Base-by-base conservation (phyloP, 2,113 vertebrate genomes). In the Sylvietta virens region DNA sequence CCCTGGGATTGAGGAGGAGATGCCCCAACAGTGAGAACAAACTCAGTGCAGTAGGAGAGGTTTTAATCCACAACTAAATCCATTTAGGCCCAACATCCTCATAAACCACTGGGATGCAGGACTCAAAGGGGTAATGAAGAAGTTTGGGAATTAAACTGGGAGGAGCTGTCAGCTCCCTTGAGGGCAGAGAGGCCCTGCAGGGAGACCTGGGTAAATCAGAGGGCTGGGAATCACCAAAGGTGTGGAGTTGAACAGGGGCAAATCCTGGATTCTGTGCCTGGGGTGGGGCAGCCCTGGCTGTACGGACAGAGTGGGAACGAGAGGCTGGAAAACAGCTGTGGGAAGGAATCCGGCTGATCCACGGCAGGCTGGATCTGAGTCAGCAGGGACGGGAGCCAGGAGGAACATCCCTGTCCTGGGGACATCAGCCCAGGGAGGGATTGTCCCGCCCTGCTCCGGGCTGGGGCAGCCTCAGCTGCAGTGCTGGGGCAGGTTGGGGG, bases 91-190 rank as follows among this genome's bases (percentile, higher is more conserved):
- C 35, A 40, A 21, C 6, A 20, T 10, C 30, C 35, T 48, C 66
- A 42, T 30, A 24, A 54, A 35, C 5, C 4, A 0, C 20, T 40
- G 0, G 0, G 24, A 40, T 45, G 16, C 10, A 40, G 30, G 40
- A 48, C 24, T 47, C 40, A 9, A 56, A 79, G 11, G n/a, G 40
- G 65, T 16, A 39, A 33, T 47, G 35, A 79, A 30, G 35, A 48
- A 62, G 16, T 42, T 42, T 35, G 57, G 50, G 31, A 71, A 40
- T 62, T 42, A 35, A 80, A 28, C 1, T 45, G 47, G 74, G 57
- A 62, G 57, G 48, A 31, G 21, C 24, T 62, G 16, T 21, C 1
- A 1, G 13, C 11, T 71, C 24, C 30, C 30, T 31, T 0, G 1
- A 35, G 16, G 30, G n/a, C 24, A 48, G 33, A 61, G 17, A 33